Evolutionary conservation across 2,888 invertebrate species (phyloP), one percentile per base, ranked within the genome.

Genomic region (Drosophila stalkeri): DNA sequence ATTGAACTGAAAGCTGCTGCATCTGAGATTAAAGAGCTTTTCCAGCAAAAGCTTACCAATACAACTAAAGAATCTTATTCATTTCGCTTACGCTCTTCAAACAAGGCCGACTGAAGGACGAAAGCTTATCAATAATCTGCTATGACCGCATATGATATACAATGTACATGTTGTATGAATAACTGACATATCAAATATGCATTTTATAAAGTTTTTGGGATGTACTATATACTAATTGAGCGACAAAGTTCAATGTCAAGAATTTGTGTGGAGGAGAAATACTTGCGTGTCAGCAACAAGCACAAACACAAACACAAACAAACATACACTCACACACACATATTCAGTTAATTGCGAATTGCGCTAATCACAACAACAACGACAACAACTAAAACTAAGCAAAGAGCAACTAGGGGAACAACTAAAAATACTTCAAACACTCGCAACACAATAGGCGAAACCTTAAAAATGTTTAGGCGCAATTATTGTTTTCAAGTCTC

Each of bases 341-440:
- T 14, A 55, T 56, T 62, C 56, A 68, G 65, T 78, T 78, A 81
- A 77, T 77, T 77, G 77, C 66, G 52, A 77, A 63, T 71, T 80
- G 81, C 60, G 69, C 74, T 77, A 72, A 72, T 70, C 59, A 86
- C 55, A 73, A 64, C 49, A 55, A 66, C 51, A 68, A 68, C 46
- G 71, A 62, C 49, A 59, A 66, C 49, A 72, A 67, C 47, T 60
- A 68, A 52, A 47, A 27, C 27, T 39, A 4, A 23, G 56, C 60
- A 64, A 70, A 55, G 18, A n/a, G 54, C 20, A 39, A 64, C 14
- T 44, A 55, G 39, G 51, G 43, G 61, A 61, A 72, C 69, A 81
- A 89, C 90, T 89, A 85, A 86, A 89, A 89, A 85, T 85, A 89
- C 85, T 85, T 83, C 75, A 82, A 87, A 77, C 89, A 86, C 61